Conservation (phyloP, 2,797 vertebrate species). For the Esox masquinongy region DNA sequence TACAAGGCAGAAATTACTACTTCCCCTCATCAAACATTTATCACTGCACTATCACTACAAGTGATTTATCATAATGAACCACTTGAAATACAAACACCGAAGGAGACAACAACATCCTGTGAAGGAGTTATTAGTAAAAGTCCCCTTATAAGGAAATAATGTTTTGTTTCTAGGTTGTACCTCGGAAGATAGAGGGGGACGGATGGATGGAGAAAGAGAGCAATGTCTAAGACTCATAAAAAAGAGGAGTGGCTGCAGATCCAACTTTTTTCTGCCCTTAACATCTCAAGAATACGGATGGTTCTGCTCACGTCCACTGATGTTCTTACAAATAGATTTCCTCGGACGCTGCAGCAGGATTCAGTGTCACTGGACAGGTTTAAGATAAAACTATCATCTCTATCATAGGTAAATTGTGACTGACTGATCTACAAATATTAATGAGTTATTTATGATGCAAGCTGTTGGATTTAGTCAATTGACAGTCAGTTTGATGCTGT, state of each 20-base stretch:
- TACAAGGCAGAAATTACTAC: constrained; percentile 48
- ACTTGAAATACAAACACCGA: neutral
- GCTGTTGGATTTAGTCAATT: no score
- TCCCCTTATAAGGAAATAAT: neutral
- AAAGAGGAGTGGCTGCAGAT: neutral
- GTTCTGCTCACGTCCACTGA: no score
- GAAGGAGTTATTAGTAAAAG: neutral
- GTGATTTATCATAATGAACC: constrained; percentile 21
- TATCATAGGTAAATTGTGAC: no score
- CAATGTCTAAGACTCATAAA: constrained; percentile 45
- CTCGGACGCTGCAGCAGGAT: no score
- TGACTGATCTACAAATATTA: no score
- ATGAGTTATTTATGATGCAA: no score
- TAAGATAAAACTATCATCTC: no score
- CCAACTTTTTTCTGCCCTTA: no score
- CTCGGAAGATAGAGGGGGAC: neutral
- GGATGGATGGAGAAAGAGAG: neutral
- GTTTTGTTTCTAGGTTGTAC: neutral
- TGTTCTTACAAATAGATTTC: no score
- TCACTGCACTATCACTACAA: constrained; percentile 49
- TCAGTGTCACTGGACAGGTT: no score
- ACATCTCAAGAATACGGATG: no score
- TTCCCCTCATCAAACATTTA: constrained; percentile 68
- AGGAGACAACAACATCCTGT: neutral
- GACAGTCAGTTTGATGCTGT: no score